A percentile compares a stretch with the other conserved stretches of the same genome.
Evolutionary conservation across 64 coral and sea anemone genomes (phyloP).

Genomic region (Astreopora myriophthalma): DNA sequence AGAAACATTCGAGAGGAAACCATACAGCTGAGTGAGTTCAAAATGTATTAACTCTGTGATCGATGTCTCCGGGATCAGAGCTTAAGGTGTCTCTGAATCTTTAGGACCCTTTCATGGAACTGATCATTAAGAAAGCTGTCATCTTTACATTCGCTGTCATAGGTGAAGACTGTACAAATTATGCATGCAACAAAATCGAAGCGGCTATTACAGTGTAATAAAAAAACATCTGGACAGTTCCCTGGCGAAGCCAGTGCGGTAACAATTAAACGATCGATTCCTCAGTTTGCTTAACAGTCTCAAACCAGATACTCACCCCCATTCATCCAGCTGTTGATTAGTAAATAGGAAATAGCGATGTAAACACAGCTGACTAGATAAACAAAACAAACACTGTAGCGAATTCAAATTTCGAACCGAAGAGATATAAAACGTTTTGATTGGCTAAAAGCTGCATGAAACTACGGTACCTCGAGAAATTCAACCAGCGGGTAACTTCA

Average conservation of each 20-base stretch:
- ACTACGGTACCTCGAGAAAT: neutral
- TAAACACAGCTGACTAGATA: conserved; percentile 32
- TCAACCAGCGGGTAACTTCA: conserved; percentile 41
- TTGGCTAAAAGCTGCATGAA: conserved; percentile 42
- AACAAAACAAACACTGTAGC: neutral
- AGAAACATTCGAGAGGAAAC: too few species aligned
- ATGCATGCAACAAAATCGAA: too few species aligned
- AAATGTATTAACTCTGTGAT: too few species aligned
- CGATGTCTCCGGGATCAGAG: too few species aligned
- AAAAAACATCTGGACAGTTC: too few species aligned
- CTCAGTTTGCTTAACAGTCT: neutral
- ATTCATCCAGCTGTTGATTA: neutral
- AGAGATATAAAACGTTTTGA: conserved; percentile 42
- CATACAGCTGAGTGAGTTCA: too few species aligned
- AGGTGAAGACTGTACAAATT: too few species aligned
- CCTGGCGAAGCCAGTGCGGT: neutral
- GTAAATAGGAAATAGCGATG: neutral
- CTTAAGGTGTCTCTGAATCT: too few species aligned
- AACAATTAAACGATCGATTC: neutral
- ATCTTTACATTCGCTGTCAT: too few species aligned
- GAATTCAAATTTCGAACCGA: conserved; percentile 94
- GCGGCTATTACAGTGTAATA: neutral
- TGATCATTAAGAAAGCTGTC: too few species aligned
- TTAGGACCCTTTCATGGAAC: too few species aligned
- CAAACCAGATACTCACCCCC: neutral